Evolutionary conservation across 2,113 vertebrate species (phyloP).

Genomic region (Vombatus ursinus): DNA sequence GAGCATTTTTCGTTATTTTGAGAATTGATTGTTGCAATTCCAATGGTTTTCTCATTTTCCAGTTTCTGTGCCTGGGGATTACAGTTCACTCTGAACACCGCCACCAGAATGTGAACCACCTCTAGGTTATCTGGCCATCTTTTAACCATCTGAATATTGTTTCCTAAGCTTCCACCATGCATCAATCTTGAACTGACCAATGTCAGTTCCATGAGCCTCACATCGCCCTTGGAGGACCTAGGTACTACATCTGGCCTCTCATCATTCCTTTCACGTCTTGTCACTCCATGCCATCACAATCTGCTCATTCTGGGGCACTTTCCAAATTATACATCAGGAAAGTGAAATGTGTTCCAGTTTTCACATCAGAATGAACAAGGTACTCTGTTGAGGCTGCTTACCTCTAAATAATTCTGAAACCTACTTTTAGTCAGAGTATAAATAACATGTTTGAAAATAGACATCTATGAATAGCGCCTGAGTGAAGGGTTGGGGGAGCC

Average conservation of each 20-base stretch:
- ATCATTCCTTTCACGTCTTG: constrained; percentile 34
- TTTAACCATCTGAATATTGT: neutral
- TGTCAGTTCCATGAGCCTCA: constrained; percentile 9
- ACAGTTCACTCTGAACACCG: neutral
- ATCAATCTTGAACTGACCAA: neutral
- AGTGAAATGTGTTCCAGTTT: constrained; percentile 64
- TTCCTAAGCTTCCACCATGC: constrained; percentile 13
- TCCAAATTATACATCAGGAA: constrained; percentile 66
- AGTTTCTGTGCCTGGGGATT: constrained; percentile 19
- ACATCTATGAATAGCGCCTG: constrained; percentile 69
- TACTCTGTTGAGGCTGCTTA: constrained; percentile 66
- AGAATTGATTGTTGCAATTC: constrained; percentile 45
- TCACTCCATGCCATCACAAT: constrained; percentile 43
- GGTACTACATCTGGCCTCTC: neutral
- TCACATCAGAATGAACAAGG: constrained; percentile 69
- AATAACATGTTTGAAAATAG: constrained; percentile 75
- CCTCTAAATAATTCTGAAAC: constrained; percentile 71
- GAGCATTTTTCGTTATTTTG: constrained; percentile 6
- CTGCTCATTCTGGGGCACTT: constrained; percentile 59
- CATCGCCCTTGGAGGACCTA: neutral
- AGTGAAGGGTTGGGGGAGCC: constrained; percentile 58
- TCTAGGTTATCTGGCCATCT: constrained; percentile 13
- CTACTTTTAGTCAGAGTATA: constrained; percentile 76
- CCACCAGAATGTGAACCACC: neutral
- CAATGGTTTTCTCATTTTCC: constrained; percentile 31